Percentiles rank a stretch among this genome's conserved stretches.
These are phyloP conservation scores for Diachrysia chrysitis DNA, from an alignment of 2,888 invertebrate species.

Conservation along the genomic window DNA sequence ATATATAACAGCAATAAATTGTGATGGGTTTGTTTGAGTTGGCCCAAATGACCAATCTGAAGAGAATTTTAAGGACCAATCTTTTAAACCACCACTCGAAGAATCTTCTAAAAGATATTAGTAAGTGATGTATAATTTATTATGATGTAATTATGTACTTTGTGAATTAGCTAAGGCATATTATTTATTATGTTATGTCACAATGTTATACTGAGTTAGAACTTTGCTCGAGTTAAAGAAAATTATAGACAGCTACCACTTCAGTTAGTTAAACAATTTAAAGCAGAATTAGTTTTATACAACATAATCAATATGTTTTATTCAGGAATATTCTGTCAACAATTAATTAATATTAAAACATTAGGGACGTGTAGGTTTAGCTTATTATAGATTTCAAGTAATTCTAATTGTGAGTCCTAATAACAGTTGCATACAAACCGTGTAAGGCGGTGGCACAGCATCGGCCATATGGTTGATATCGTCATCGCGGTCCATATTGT, in stretches of 20 bases:
- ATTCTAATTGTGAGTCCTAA: background rate
- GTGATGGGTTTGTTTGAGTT: background rate
- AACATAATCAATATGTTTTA: background rate
- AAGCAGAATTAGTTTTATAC: constrained; percentile 1
- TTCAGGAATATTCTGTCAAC: background rate
- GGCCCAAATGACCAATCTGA: no score
- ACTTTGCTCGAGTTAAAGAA: background rate
- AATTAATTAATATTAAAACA: background rate
- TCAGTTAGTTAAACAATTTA: background rate
- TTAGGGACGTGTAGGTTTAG: background rate
- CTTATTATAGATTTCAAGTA: background rate
- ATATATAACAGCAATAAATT: no score
- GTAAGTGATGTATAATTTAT: constrained; percentile 1
- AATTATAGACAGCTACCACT: background rate
- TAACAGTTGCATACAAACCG: constrained; percentile 88
- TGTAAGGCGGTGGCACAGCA: constrained; percentile 95
- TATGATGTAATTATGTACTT: background rate
- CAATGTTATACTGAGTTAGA: background rate
- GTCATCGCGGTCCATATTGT: constrained; percentile 92
- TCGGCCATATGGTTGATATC: constrained; percentile 89
- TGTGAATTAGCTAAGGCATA: background rate
- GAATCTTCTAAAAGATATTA: background rate
- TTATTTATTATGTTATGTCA: background rate
- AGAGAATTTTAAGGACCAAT: no score
- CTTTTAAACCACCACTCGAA: background rate